These are phyloP conservation scores for Crenuchus spilurus DNA, from an alignment of 2,797 vertebrate species.

Conservation along the genomic window DNA sequence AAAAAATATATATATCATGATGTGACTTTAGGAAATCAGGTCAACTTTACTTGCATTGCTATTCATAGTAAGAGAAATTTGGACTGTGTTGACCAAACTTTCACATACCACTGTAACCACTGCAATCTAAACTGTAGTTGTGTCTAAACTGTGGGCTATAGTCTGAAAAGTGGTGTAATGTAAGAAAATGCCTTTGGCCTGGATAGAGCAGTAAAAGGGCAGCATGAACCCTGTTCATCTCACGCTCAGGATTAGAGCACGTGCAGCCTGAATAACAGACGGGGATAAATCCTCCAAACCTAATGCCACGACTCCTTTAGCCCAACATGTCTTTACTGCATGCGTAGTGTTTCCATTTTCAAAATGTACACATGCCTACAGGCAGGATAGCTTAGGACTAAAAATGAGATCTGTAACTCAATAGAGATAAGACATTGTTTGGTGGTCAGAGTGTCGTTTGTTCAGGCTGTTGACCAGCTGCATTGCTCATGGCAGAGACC, in stretches of 20 bases:
- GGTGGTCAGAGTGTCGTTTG: no score
- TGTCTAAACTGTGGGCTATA: background rate
- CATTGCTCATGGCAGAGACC: constrained; percentile 17
- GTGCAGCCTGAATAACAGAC: background rate
- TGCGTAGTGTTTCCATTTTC: background rate
- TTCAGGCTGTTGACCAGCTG: background rate
- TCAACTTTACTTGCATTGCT: no score
- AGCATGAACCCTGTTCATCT: background rate
- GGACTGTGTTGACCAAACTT: no score
- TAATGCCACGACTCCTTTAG: background rate
- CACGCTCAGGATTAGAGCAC: background rate
- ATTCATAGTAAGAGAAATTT: no score
- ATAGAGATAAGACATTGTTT: no score
- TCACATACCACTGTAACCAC: no score
- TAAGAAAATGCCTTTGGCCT: background rate
- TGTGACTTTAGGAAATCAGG: no score
- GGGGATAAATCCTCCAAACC: background rate
- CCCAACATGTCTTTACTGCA: background rate
- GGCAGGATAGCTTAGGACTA: background rate
- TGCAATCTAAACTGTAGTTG: background rate
- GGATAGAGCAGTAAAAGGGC: background rate
- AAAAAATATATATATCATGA: no score
- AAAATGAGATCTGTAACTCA: no score
- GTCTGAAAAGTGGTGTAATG: background rate
- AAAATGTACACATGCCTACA: background rate